Base-by-base conservation (phyloP, 37 sponge, comb jelly and placozoan genomes). In the Ephydatia muelleri region DNA sequence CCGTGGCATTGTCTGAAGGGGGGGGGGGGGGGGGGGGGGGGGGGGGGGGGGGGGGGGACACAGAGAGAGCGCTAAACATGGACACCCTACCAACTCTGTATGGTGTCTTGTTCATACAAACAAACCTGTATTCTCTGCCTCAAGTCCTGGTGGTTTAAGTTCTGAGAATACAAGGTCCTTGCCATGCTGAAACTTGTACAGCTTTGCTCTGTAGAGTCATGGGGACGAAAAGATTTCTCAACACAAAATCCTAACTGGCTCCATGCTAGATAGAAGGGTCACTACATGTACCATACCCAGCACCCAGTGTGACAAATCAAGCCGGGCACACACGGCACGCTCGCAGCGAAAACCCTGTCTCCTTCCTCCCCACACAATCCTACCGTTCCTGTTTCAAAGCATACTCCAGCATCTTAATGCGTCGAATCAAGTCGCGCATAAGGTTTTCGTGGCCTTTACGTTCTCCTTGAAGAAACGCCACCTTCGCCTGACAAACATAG, bases 341-440 rank as follows among this genome's bases (percentile, higher is more conserved):
- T n/a, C n/a, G n/a, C n/a, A n/a, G n/a, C n/a, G n/a, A n/a, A n/a
- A n/a, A n/a, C n/a, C n/a, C n/a, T n/a, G n/a, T n/a, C n/a, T n/a
- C n/a, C n/a, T n/a, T n/a, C n/a, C n/a, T n/a, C n/a, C 70, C 27
- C 70, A 69, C 70, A 69, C 8, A 6, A 13, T 38, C 94, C 76
- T 34, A 98, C 99, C 99, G 92, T 77, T 98, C 99, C 48, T 96
- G 95, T 57, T 92, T 94, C 65, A 98, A 88, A 16, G 96, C 96
- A 86, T 87, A 94, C 82, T 98, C 99, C 73, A 98, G 80, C 99
- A 98, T 98, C 82, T 96, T 96, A 64, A 98, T 98, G 37, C 99
- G 70, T 72, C 97, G 67, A 23, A 98, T 91, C 12, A 98, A 86
- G 66, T 96, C 97, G 31, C 87, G 84, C 89, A 94, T 98, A 65